Evolutionary conservation across 2,797 vertebrate species (phyloP).

Genomic region (Xyrichtys novacula): DNA sequence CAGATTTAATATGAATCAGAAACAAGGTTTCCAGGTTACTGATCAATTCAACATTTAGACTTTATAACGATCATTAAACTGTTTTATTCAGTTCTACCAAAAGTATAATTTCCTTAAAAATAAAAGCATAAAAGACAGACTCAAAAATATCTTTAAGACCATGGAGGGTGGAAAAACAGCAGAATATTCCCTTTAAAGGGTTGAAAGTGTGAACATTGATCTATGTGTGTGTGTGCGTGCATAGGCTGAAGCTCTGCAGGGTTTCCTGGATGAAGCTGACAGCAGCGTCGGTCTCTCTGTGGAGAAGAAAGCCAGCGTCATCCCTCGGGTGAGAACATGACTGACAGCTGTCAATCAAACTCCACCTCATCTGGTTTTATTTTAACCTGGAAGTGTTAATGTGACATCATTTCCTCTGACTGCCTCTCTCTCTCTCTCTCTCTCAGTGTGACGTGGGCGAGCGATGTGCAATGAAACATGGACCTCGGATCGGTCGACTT

Average conservation of each 20-base stretch:
- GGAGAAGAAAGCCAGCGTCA: conserved; percentile 86
- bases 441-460: conserved; percentile 86
- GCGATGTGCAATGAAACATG: conserved; percentile 87
- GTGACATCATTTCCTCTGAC: not conserved
- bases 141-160: too few species aligned
- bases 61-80: too few species aligned
- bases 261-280: conserved; percentile 75
- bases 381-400: not conserved
- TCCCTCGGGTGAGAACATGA: conserved; percentile 80
- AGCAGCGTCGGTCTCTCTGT: conserved; percentile 66
- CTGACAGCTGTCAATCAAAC: conserved; percentile 37
- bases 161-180: too few species aligned
- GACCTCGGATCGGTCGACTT: conserved; percentile 87
- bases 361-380: not conserved
- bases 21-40: too few species aligned
- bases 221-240: conserved; percentile 7
- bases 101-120: too few species aligned
- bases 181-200: too few species aligned
- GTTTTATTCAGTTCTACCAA: too few species aligned
- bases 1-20: too few species aligned
- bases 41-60: too few species aligned
- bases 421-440: not conserved
- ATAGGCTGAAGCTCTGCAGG: conserved; percentile 80
- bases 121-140: too few species aligned
- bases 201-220: too few species aligned